These are phyloP conservation scores for Terebella lapidaria DNA, from an alignment of 2,888 invertebrate genomes.

Conservation along the genomic window DNA sequence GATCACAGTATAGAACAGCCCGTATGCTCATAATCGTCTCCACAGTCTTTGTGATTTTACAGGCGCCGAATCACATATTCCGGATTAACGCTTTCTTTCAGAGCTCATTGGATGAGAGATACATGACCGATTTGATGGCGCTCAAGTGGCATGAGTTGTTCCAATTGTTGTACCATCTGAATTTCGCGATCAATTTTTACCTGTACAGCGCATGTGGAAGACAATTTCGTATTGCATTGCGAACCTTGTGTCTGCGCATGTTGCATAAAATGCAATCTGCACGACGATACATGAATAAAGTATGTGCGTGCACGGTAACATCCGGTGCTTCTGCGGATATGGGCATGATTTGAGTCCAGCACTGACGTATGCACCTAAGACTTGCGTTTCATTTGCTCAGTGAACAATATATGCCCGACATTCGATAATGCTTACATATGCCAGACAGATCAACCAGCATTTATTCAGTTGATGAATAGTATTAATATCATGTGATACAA, in stretches of 20 bases:
- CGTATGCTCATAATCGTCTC: slow-evolving; percentile 17
- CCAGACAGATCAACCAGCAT: too few relatives aligned
- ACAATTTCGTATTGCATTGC: slow-evolving; percentile 10
- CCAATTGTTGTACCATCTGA: slow-evolving; percentile 16
- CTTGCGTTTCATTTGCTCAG: too few relatives aligned
- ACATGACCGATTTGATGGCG: background rate
- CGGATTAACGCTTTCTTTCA: slow-evolving; percentile 14
- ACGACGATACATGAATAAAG: too few relatives aligned
- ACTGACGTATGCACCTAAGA: too few relatives aligned
- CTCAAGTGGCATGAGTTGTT: slow-evolving; percentile 15
- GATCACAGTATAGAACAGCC: slow-evolving; percentile 12
- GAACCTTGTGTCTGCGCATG: background rate
- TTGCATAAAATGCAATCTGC: background rate
- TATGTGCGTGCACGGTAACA: too few relatives aligned
- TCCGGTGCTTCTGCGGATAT: too few relatives aligned
- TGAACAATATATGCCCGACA: too few relatives aligned
- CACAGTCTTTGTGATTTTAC: slow-evolving; percentile 16
- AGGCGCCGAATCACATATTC: slow-evolving; percentile 15
- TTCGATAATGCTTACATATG: too few relatives aligned
- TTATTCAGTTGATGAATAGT: too few relatives aligned
- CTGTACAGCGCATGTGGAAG: slow-evolving; percentile 14
- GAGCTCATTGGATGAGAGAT: background rate
- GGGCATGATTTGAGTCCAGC: too few relatives aligned
- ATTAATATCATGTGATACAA: too few relatives aligned
- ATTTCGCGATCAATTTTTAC: slow-evolving; percentile 20